These are phyloP conservation scores for Carassius gibelio DNA, from an alignment of 2,113 vertebrate genomes.

Conservation along the genomic window DNA sequence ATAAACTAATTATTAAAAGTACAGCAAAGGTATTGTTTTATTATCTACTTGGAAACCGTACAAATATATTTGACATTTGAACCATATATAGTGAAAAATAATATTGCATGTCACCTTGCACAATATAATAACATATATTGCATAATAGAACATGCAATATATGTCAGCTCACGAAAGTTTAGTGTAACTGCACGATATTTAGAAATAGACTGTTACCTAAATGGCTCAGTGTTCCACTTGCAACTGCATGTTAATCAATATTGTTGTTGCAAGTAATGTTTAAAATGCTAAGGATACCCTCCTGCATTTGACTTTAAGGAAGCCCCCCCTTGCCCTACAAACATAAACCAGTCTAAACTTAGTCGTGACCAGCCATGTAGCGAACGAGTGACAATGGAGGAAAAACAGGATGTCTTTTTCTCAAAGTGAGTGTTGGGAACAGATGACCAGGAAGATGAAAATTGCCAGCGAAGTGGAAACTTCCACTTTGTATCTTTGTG, in stretches of 20 bases:
- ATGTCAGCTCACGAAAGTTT: neutral
- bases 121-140: neutral
- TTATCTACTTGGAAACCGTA: too few relatives aligned
- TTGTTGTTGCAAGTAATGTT: neutral
- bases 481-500: conserved; percentile 74
- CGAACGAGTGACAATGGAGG: conserved; percentile 89
- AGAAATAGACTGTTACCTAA: neutral
- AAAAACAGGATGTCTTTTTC: conserved; percentile 98
- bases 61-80: neutral
- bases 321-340: neutral
- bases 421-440: conserved; percentile 87
- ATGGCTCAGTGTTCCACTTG: neutral
- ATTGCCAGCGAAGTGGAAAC: conserved; percentile 92
- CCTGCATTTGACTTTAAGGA: neutral
- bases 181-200: neutral
- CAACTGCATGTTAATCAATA: neutral
- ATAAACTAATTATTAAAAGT: neutral
- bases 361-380: conserved; percentile 73
- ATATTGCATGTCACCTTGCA: neutral
- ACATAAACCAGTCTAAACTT: conserved; percentile 82
- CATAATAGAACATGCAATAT: neutral
- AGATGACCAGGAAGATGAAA: conserved; percentile 96
- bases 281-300: neutral
- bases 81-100: neutral
- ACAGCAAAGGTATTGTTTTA: neutral